Evolutionary conservation across 1,140 invertebrate species (phyloP).

Genomic region (Halyomorpha halys): DNA sequence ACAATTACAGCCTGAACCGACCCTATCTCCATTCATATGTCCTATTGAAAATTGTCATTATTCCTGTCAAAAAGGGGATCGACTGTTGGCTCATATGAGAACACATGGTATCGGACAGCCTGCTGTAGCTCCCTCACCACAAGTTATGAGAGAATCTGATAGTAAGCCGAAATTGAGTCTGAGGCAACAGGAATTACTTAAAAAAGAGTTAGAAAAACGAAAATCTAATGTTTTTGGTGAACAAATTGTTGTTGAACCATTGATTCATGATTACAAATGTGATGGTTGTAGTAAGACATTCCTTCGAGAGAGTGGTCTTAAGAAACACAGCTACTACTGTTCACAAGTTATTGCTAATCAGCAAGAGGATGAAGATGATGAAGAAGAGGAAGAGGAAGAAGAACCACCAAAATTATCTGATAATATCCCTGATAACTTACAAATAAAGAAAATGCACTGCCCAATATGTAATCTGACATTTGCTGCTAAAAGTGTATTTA

Average conservation of each 20-base stretch:
- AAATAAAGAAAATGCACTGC: neutral
- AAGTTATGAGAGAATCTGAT: neutral
- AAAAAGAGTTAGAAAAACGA: neutral
- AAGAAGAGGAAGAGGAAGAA: neutral
- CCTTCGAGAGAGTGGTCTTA: neutral
- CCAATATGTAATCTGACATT: conserved; percentile 2
- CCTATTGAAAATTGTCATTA: conserved; percentile 11
- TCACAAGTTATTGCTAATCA: neutral
- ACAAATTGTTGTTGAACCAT: too few species aligned
- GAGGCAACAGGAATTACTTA: neutral
- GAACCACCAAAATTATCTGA: neutral
- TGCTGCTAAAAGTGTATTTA: conserved; percentile 3
- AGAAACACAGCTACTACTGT: conserved; percentile 1
- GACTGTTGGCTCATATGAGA: neutral
- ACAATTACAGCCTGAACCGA: neutral
- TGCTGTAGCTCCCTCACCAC: neutral
- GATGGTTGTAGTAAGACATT: conserved; percentile 3
- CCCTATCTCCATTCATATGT: neutral
- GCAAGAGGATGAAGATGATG: neutral
- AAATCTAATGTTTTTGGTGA: too few species aligned
- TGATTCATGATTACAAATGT: conserved; percentile 6
- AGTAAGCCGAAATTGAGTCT: neutral
- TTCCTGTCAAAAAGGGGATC: neutral
- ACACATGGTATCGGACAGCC: neutral
- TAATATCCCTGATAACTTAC: neutral